phyloP scores from a whole-genome alignment of 2,888 invertebrate genomes.

The Pterostichus madidus region DNA sequence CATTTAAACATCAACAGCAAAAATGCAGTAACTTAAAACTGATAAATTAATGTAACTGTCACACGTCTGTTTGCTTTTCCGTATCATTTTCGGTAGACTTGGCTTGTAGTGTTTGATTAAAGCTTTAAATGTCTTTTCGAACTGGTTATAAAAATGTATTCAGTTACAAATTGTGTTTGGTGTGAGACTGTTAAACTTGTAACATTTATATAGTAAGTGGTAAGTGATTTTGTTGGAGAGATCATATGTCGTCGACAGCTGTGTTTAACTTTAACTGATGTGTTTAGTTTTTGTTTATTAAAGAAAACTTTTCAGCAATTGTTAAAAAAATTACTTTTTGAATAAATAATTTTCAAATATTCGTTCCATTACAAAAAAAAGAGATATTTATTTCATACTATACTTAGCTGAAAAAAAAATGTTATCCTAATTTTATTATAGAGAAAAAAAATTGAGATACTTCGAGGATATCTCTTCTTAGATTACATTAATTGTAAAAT shows the following conservation, averaged over 20 bases:
- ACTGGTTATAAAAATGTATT: conserved; percentile 50
- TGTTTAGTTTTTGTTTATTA: neutral
- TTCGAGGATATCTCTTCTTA: no score
- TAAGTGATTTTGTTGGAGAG: conserved; percentile 44
- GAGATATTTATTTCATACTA: no score
- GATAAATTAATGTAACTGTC: conserved; percentile 61
- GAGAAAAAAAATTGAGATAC: no score
- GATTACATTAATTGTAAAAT: no score
- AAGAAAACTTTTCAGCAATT: neutral
- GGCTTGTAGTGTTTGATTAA: conserved; percentile 4
- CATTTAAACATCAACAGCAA: neutral
- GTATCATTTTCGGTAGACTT: conserved; percentile 23
- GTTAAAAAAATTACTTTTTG: no score
- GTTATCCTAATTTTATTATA: no score
- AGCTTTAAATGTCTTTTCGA: conserved; percentile 23
- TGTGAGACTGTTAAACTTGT: conserved; percentile 13
- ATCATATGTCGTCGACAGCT: conserved; percentile 54
- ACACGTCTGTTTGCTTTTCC: conserved; percentile 11
- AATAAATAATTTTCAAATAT: no score
- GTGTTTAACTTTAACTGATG: conserved; percentile 31
- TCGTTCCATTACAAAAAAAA: no score
- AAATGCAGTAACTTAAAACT: conserved; percentile 50
- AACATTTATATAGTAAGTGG: conserved; percentile 29
- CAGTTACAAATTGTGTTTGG: conserved; percentile 59
- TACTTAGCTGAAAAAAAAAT: no score